Percentiles rank a stretch among this genome's conserved stretches.
These are phyloP conservation scores for Pocillopora verrucosa DNA, from an alignment of 64 coral and sea anemone genomes.

Conservation along the genomic window DNA sequence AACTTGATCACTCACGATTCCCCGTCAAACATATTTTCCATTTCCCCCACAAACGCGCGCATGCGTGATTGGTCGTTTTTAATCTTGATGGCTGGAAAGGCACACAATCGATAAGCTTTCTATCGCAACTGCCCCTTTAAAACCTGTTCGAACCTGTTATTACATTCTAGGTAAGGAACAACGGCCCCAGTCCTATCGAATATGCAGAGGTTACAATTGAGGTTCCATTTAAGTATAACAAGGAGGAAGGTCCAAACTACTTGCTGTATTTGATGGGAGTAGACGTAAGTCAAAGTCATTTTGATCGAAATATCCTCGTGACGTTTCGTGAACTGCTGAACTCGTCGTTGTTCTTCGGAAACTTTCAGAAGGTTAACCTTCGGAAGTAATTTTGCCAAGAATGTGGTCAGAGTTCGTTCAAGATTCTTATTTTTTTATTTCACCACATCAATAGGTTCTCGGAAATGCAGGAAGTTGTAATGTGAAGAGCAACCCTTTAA, in stretches of 20 bases:
- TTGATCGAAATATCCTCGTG: background rate
- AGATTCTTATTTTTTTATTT: no score
- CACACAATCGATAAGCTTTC: no score
- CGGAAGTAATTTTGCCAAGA: no score
- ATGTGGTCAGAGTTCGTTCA: no score
- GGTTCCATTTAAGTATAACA: conserved; percentile 41
- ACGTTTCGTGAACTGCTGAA: background rate
- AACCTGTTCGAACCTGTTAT: background rate
- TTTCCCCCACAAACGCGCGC: no score
- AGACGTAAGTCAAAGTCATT: background rate
- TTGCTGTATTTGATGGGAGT: conserved; percentile 43
- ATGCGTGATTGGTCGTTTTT: no score
- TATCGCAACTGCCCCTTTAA: background rate
- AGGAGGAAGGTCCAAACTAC: conserved; percentile 42
- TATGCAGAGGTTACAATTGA: conserved; percentile 42
- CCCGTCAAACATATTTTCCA: no score
- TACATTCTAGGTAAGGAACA: conserved; percentile 38
- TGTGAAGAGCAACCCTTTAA: conserved; percentile 33
- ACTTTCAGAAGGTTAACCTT: background rate
- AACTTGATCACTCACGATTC: no score
- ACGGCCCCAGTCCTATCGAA: conserved; percentile 59
- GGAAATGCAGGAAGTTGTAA: conserved; percentile 57
- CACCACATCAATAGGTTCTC: conserved; percentile 11
- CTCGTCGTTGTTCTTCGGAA: background rate
- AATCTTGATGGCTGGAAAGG: no score